phyloP scores from a whole-genome alignment of 2,113 vertebrate genomes.

The Malurus melanocephalus region DNA sequence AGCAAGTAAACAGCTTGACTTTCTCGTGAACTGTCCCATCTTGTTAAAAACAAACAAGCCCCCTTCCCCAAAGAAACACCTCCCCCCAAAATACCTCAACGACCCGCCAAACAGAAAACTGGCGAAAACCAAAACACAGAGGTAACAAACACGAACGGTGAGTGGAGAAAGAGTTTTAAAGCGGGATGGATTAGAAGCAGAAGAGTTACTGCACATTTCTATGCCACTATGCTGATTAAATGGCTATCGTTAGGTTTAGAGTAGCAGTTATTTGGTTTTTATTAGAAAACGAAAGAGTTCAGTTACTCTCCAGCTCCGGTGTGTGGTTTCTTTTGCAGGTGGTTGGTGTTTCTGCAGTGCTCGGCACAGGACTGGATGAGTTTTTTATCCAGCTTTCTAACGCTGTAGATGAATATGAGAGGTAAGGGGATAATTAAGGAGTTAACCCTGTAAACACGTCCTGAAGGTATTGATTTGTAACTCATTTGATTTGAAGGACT shows the following conservation, averaged over 20 bases:
- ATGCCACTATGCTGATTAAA: not conserved
- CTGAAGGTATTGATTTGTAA: not conserved
- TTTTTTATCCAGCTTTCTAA: constrained; percentile 86
- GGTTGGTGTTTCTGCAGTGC: constrained; percentile 90
- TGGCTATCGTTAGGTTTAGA: not conserved
- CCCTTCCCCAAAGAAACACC: not conserved
- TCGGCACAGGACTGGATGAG: constrained; percentile 87
- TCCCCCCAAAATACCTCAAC: not conserved
- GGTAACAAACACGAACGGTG: not conserved
- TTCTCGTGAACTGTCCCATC: not conserved
- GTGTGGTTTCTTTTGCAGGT: constrained; percentile 74
- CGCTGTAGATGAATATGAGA: constrained; percentile 89
- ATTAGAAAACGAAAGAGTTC: not conserved
- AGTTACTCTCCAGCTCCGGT: not conserved
- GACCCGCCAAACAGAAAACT: not conserved
- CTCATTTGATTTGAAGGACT: not conserved
- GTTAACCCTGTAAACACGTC: not conserved
- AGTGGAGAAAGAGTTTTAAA: not conserved
- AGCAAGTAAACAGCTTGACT: not conserved
- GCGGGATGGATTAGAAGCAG: not conserved
- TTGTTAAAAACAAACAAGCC: not conserved
- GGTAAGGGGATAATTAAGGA: constrained; percentile 67
- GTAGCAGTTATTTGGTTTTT: not conserved
- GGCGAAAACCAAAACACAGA: not conserved
- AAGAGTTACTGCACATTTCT: not conserved